A percentile compares a stretch with the other conserved stretches of the same genome.
Evolutionary conservation across 2,113 vertebrate genomes (phyloP).

Genomic region (Lagopus leucura): DNA sequence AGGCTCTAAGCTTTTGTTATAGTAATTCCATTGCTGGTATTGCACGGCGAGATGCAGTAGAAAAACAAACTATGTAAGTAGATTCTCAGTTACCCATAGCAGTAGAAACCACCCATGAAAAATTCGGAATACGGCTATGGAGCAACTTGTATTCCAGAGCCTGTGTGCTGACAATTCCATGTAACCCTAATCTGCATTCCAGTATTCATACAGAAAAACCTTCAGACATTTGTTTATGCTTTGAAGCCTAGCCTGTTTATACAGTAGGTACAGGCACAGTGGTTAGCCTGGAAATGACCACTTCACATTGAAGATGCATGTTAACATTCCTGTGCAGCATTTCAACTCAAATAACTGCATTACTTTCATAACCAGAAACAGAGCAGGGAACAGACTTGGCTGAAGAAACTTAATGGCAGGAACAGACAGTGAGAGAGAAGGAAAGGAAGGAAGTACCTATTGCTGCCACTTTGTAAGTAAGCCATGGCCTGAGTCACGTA

Average conservation of each 20-base stretch:
- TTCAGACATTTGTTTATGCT: neutral
- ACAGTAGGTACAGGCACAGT: neutral
- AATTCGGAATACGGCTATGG: neutral
- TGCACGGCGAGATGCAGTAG: neutral
- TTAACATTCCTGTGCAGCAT: neutral
- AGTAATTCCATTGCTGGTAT: neutral
- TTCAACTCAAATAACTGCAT: neutral
- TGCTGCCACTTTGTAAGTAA: neutral
- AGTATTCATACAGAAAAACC: neutral
- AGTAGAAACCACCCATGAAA: neutral
- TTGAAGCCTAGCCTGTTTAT: neutral
- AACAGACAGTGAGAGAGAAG: neutral
- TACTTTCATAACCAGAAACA: neutral
- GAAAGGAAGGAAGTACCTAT: neutral
- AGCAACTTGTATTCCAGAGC: neutral
- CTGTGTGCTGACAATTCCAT: neutral
- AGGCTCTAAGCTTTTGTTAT: neutral
- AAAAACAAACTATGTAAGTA: neutral
- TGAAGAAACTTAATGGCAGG: neutral
- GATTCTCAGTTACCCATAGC: neutral
- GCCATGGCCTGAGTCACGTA: neutral
- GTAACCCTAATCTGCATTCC: neutral
- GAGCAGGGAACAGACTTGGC: neutral
- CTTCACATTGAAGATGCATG: neutral
- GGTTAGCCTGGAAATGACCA: neutral